Base-by-base conservation (phyloP, 2,888 invertebrate species). In the Argyresthia albistria region DNA sequence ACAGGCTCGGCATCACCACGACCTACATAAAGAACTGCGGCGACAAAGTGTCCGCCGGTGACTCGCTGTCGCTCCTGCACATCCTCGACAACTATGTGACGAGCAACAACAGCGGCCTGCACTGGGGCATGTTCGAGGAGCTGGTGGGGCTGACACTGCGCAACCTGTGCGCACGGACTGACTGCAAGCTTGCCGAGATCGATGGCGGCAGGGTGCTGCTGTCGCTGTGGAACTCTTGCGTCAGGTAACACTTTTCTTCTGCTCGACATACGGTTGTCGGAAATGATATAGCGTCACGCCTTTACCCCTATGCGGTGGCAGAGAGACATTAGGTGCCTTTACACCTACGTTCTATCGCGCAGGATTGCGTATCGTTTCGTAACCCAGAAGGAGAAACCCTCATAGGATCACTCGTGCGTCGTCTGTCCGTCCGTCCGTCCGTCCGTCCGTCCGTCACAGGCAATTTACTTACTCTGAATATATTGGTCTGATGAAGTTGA, bases 171-270 rank as follows among this genome's bases (percentile, higher is more conserved):
- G 14, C 14, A 14, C 8, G 7, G 15, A 14, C 45, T 8, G 39
- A 14, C 3, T 14, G 9, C 35, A 10, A 16, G 9, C 37, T 9
- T 4, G 39, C 39, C 35, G 35, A 8, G 9, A 8, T 10, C 11
- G 42, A n/a, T 25, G 12, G 8, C 14, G 6, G 25, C 25, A 25
- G 25, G 25, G 35, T 43, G 8, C 43, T 43, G 6, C n/a, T 35
- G 9, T 66, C 67, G 1, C 57, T 88, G 2, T 88, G 86, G 86
- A 84, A 78, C 61, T 69, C 76, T 8, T 80, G 79, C 64, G 72
- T 84, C 9, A 79, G 87, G 88, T 83, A 63, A 66, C 12, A 55
- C 58, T 12, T 25, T 25, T 25, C 25, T 25, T 25, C 25, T 25
- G n/a, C n/a, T n/a, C n/a, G n/a, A n/a, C n/a, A n/a, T n/a, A n/a